Conservation (phyloP, 1,140 invertebrate species). For the Theocolax elegans region DNA sequence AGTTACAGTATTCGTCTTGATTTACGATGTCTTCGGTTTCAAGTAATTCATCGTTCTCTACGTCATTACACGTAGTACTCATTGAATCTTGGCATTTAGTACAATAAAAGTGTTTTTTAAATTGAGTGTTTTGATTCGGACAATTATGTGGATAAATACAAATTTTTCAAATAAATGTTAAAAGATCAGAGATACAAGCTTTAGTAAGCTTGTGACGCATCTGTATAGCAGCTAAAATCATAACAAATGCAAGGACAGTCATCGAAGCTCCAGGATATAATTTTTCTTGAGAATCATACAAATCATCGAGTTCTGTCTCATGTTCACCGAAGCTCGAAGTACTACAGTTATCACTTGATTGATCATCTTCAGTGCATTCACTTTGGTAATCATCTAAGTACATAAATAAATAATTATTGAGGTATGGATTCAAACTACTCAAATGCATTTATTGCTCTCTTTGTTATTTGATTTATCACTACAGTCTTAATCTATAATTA, state of each 20-base stretch:
- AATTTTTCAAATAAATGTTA: not conserved
- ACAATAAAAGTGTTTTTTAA: slow-evolving; percentile 6
- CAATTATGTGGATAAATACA: not conserved
- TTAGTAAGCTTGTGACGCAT: not conserved
- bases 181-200: not conserved
- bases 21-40: too few relatives aligned
- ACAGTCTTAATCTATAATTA: too few relatives aligned
- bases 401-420: too few relatives aligned
- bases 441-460: too few relatives aligned
- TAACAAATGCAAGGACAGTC: not conserved
- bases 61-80: not conserved
- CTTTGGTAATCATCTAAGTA: not conserved
- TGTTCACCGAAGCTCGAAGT: not conserved
- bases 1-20: too few relatives aligned
- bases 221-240: not conserved
- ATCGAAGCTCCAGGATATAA: slow-evolving; percentile 1
- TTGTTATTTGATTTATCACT: too few relatives aligned
- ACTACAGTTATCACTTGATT: not conserved
- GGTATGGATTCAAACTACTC: too few relatives aligned
- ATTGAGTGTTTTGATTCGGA: not conserved
- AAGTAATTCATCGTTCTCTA: too few relatives aligned
- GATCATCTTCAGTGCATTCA: not conserved
- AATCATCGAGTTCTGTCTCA: too few relatives aligned
- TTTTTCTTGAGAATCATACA: too few relatives aligned
- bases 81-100: not conserved